Evolutionary conservation across 2,797 vertebrate genomes (phyloP).

Genomic region (Poecilia velifera): DNA sequence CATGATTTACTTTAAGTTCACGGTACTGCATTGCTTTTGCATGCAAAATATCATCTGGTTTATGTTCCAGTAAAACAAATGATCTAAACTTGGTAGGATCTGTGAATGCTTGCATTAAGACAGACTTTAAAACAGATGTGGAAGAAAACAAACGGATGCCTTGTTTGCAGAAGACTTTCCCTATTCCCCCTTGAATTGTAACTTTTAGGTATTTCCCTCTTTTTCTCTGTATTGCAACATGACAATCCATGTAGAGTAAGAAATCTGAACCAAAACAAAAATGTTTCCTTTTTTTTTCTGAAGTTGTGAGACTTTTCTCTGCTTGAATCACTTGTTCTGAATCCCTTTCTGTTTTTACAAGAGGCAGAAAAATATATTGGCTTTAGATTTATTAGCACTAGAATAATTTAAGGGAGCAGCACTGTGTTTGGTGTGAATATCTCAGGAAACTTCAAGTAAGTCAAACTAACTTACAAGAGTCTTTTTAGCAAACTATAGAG

Average conservation of each 20-base stretch:
- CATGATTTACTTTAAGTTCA: constrained; percentile 4
- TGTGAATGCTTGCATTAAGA: constrained; percentile 4
- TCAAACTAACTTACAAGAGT: no score
- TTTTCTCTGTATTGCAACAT: constrained; percentile 31
- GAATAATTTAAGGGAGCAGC: no score
- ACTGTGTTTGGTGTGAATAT: no score
- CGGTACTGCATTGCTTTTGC: background rate
- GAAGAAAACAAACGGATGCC: constrained; percentile 12
- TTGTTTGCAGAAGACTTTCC: constrained; percentile 13
- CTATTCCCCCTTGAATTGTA: constrained; percentile 31
- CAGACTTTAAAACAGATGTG: constrained; percentile 9
- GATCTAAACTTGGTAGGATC: background rate
- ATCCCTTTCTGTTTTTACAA: background rate
- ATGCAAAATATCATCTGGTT: constrained; percentile 3
- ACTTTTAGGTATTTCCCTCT: constrained; percentile 29
- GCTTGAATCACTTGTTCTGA: constrained; percentile 22
- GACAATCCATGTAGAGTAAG: constrained; percentile 41
- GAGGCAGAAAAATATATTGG: background rate
- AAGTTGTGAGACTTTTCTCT: constrained; percentile 6
- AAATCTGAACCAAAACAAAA: constrained; percentile 59
- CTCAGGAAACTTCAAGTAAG: no score
- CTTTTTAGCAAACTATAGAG: no score
- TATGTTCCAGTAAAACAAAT: background rate
- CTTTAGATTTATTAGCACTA: background rate
- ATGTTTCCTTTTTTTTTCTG: constrained; percentile 41